phyloP scores from a whole-genome alignment of 2,888 invertebrate species.

The Adelognathus sp. region DNA sequence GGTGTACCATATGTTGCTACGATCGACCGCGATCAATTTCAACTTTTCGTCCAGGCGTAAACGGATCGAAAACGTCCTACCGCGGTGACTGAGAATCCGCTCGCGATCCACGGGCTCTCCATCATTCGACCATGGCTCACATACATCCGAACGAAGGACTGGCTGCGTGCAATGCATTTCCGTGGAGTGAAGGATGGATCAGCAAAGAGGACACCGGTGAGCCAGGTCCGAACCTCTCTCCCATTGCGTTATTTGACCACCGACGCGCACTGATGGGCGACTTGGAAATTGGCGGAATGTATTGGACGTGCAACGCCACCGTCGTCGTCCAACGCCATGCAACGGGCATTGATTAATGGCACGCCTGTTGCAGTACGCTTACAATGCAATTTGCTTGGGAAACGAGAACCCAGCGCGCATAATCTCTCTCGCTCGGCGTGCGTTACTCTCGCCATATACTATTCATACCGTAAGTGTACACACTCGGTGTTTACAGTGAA shows the following conservation, averaged over 20 bases:
- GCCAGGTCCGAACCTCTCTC: constrained; percentile 26
- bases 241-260: constrained; percentile 60
- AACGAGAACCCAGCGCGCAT: constrained; percentile 24
- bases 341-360: constrained; percentile 80
- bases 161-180: background rate
- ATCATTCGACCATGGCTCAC: background rate
- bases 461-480: constrained; percentile 17
- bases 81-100: constrained; percentile 28
- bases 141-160: background rate
- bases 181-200: constrained; percentile 15
- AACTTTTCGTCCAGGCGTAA: constrained; percentile 13
- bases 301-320: constrained; percentile 62
- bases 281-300: constrained; percentile 77
- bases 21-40: constrained; percentile 44
- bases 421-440: constrained; percentile 5
- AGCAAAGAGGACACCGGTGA: constrained; percentile 34
- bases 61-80: constrained; percentile 32
- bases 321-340: constrained; percentile 68
- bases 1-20: background rate
- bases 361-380: constrained; percentile 81
- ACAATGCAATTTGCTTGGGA: constrained; percentile 80
- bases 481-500: background rate
- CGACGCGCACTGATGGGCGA: constrained; percentile 61
- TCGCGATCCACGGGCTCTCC: constrained; percentile 18
- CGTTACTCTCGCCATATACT: too few relatives aligned